Base-by-base conservation (phyloP, 2,113 vertebrate genomes). In the Platanista minor region DNA sequence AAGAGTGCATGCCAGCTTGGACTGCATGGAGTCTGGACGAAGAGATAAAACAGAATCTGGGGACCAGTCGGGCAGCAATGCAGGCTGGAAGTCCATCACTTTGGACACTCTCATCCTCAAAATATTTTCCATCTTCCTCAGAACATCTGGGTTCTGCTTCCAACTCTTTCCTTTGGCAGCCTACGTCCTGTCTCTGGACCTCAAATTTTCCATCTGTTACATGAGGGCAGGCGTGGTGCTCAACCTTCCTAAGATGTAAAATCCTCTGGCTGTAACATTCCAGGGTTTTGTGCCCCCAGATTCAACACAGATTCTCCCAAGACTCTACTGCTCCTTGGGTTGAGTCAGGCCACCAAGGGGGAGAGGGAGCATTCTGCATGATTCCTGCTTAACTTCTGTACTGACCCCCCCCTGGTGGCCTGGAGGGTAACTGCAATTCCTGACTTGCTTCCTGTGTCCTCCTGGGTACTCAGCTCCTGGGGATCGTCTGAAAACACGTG, bases 361-460 rank as follows among this genome's bases (percentile, higher is more conserved):
- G 96, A 91, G 96, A 95, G 83, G 96, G 69, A 91, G 74, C 39
- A 15, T 93, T 95, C 69, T 41, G 39, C 84, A 54, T 23, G 15
- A 43, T 75, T 93, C n/a, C 36, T 10, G 25, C 78, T 71, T 75
- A 21, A 88, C 66, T 95, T 94, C 57, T 46, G 62, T 90, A 71
- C 87, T 92, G 87, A 95, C 36, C 41, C 84, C 41, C 84, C 59
- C 92, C 97, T 92, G 87, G 74, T 92, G 96, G 94, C 81, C 84
- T 95, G 96, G 96, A 97, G 97, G 97, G 75, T 90, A 87, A 96
- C 92, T 96, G 95, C 96, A 71, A 20, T 74, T 84, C 7, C 29
- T 46, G 54, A 67, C 67, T 94, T 4, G 8, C 15, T 91, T 86
- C 75, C 75, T 18, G 57, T 82, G 78, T 88, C 61, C 25, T 8